Conservation (phyloP, 2,113 vertebrate genomes). For the Toxotes jaculatrix region DNA sequence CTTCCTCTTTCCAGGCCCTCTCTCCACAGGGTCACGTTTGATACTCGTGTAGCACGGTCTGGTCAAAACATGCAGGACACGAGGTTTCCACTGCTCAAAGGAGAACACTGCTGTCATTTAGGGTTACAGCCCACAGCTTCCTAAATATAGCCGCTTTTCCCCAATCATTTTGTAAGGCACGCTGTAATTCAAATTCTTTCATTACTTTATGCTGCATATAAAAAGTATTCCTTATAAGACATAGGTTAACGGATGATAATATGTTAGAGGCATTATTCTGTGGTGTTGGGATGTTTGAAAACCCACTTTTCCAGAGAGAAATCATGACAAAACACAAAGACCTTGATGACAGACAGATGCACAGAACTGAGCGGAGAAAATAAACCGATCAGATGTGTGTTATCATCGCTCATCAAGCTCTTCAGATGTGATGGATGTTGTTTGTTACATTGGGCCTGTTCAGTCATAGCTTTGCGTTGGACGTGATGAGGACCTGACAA, state of each 20-base stretch:
- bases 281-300: neutral
- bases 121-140: conserved; percentile 31
- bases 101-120: conserved; percentile 52
- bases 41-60: conserved; percentile 38
- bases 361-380: neutral
- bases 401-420: neutral
- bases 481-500: conserved; percentile 36
- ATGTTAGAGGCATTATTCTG: neutral
- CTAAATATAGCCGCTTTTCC: conserved; percentile 40
- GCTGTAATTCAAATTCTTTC: conserved; percentile 27
- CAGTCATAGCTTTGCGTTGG: conserved; percentile 14
- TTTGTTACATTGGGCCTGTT: conserved; percentile 28
- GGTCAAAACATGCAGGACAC: conserved; percentile 67
- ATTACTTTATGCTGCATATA: neutral
- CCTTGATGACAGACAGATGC: neutral
- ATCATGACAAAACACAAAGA: neutral
- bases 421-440: conserved; percentile 24
- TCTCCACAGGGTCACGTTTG: conserved; percentile 60
- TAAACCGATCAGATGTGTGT: neutral
- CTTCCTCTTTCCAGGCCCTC: conserved; percentile 50
- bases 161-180: conserved; percentile 15
- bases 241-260: neutral
- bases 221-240: neutral
- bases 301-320: conserved; percentile 13
- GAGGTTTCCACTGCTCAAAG: conserved; percentile 62